phyloP scores from a whole-genome alignment of 1,140 invertebrate species.

The Sinella curviseta region DNA sequence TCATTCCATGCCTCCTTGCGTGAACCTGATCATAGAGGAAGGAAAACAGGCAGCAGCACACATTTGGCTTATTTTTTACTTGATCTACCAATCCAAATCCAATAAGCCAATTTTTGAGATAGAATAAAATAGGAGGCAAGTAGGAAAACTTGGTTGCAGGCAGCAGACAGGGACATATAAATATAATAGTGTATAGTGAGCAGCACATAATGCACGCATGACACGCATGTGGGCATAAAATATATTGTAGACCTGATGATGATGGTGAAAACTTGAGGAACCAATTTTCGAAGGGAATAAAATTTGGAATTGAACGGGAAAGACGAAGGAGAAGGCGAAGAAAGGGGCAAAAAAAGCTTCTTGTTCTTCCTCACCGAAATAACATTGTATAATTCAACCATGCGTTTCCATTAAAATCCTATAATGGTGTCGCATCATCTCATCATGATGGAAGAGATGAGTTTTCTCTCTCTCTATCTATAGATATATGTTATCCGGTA shows the following conservation, averaged over 20 bases:
- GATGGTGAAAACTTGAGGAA: not conserved
- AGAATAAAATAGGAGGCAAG: not conserved
- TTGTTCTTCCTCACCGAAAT: not conserved
- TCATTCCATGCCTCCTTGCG: not conserved
- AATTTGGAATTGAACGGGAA: not conserved
- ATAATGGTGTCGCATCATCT: not conserved
- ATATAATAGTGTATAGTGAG: not conserved
- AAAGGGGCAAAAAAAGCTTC: not conserved
- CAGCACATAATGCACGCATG: not conserved
- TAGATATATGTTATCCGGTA: too few relatives aligned
- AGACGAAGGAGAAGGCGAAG: not conserved
- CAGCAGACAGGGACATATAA: too few relatives aligned
- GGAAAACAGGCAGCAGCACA: not conserved
- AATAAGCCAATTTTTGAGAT: not conserved
- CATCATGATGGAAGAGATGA: not conserved
- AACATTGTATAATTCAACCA: not conserved
- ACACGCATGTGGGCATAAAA: not conserved
- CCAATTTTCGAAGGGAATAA: not conserved
- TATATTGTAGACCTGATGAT: not conserved
- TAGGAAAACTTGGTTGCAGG: too few relatives aligned
- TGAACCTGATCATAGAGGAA: not conserved
- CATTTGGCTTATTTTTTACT: not conserved
- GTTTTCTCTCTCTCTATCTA: not conserved
- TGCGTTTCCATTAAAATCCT: constrained; percentile 2
- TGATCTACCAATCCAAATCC: not conserved